Conservation (phyloP, 30 jellyfish, hydroid and myxozoan species). For the Morbakka virulenta region DNA sequence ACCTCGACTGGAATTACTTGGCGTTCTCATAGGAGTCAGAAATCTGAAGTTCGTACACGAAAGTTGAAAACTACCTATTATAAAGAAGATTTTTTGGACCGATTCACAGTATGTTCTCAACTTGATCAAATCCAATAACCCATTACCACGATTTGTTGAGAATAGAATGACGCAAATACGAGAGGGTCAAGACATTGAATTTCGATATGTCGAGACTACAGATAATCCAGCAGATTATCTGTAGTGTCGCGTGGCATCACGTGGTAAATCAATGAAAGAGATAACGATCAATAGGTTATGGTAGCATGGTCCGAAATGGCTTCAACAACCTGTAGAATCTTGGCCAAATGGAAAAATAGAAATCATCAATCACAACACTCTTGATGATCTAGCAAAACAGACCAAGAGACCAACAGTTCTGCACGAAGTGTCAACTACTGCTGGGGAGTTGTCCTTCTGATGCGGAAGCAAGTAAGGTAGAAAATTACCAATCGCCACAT, state of each 20-base stretch:
- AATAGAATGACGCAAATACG: conserved; percentile 14
- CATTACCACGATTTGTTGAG: conserved; percentile 12
- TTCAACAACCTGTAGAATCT: neutral
- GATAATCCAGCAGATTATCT: conserved; percentile 26
- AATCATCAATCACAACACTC: neutral
- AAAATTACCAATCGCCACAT: no score
- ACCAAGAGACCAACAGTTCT: conserved; percentile 2
- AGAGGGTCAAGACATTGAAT: neutral
- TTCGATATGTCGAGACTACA: conserved; percentile 9
- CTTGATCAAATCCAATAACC: conserved; percentile 8
- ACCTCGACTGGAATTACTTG: conserved; percentile 11
- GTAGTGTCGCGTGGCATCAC: neutral
- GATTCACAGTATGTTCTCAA: conserved; percentile 21
- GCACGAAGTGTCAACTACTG: neutral
- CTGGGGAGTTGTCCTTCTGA: no score
- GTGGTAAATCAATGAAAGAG: no score
- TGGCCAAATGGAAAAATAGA: conserved; percentile 2
- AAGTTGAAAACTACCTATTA: neutral
- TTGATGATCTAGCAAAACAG: neutral
- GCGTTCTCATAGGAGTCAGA: conserved; percentile 6
- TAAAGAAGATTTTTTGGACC: conserved; percentile 9
- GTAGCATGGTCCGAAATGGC: no score
- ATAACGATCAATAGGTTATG: no score
- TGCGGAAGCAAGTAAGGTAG: no score
- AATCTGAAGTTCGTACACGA: neutral